A percentile compares a stretch with the other conserved stretches of the same genome.
These are phyloP conservation scores for Xerus inauris DNA, from an alignment of 2,113 vertebrate genomes.

Conservation along the genomic window DNA sequence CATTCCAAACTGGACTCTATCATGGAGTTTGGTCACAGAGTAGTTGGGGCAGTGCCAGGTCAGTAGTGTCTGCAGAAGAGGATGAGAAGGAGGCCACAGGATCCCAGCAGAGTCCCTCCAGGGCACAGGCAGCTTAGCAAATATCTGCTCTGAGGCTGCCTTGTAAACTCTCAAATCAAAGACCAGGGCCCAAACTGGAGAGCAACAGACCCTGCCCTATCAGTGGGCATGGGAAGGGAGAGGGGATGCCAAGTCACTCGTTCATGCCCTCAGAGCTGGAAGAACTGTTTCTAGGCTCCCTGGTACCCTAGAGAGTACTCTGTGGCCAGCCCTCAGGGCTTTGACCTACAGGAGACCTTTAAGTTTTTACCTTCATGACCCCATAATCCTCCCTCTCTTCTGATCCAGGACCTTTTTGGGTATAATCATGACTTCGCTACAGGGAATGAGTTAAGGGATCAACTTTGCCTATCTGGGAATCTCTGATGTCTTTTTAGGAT, in stretches of 20 bases:
- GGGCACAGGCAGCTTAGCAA: not conserved
- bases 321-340: accelerated
- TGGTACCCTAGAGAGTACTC: not conserved
- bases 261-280: not conserved
- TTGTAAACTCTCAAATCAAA: not conserved
- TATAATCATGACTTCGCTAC: not conserved
- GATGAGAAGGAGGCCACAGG: not conserved
- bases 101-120: not conserved
- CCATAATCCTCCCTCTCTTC: not conserved
- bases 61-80: not conserved
- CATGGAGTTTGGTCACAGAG: not conserved
- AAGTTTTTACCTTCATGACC: not conserved
- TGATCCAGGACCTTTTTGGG: not conserved
- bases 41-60: not conserved
- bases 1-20: not conserved
- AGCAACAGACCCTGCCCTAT: not conserved
- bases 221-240: not conserved
- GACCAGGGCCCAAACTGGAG: not conserved
- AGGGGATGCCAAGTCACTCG: not conserved
- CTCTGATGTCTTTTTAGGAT: not conserved
- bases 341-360: not conserved
- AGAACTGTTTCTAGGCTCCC: not conserved
- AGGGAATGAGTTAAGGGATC: not conserved
- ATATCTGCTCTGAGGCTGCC: not conserved
- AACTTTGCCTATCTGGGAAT: not conserved